These are phyloP conservation scores for Conus ventricosus DNA, from an alignment of 1,140 invertebrate species.

Conservation along the genomic window DNA sequence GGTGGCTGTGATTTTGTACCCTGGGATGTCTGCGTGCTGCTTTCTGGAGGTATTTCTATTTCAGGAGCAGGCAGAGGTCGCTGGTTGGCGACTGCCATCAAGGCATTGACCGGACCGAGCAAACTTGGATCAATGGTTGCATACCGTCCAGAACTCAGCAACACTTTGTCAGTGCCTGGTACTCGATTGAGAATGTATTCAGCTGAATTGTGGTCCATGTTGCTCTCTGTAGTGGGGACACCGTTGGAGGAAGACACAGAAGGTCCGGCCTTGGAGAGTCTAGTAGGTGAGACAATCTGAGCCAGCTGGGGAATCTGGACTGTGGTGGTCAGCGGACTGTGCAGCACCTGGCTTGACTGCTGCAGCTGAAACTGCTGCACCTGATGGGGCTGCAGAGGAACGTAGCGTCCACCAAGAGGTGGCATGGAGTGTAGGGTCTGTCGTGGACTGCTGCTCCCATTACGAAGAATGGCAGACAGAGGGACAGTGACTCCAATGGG, in stretches of 20 bases:
- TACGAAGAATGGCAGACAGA: neutral
- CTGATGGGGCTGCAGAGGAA: slow-evolving; percentile 29
- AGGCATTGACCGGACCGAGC: slow-evolving; percentile 28
- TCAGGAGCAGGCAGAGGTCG: slow-evolving; percentile 17
- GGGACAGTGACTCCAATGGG: slow-evolving; percentile 30
- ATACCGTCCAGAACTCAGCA: slow-evolving; percentile 28
- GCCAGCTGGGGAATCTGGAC: neutral
- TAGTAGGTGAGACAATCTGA: neutral
- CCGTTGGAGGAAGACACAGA: neutral
- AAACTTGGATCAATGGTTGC: slow-evolving; percentile 38
- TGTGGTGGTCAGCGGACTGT: neutral
- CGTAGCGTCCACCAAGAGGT: slow-evolving; percentile 9
- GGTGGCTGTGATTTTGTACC: neutral
- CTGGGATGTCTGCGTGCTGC: neutral
- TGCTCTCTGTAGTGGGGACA: neutral
- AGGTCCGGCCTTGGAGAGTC: neutral
- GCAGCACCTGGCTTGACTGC: neutral
- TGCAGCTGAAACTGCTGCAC: slow-evolving; percentile 28
- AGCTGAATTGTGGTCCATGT: neutral
- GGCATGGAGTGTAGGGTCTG: slow-evolving; percentile 14
- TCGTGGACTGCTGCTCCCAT: neutral
- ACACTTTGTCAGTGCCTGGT: slow-evolving; percentile 1
- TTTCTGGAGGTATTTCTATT: neutral
- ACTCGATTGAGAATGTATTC: slow-evolving; percentile 28
- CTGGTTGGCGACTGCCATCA: slow-evolving; percentile 39